phyloP scores from a whole-genome alignment of 2,797 vertebrate species.

The Dipus sagitta region DNA sequence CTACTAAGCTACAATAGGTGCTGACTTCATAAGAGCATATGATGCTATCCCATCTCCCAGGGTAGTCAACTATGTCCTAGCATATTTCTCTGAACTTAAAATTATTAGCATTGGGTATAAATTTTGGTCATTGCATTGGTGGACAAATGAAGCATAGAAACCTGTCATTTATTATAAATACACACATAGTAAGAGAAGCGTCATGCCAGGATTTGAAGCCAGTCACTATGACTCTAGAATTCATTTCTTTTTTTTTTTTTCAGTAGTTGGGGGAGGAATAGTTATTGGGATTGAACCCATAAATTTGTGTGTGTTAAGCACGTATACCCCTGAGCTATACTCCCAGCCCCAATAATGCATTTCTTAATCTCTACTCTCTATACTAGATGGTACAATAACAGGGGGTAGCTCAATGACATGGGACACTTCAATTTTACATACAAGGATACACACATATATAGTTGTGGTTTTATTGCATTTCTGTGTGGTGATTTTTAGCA shows the following conservation, averaged over 20 bases:
- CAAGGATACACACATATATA: not conserved
- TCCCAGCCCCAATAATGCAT: not conserved
- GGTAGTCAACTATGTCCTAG: slow-evolving; percentile 9
- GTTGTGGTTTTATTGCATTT: slow-evolving; percentile 7
- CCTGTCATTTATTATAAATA: not conserved
- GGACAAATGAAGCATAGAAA: not conserved
- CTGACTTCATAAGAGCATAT: not conserved
- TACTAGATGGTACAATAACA: not conserved
- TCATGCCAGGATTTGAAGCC: not conserved
- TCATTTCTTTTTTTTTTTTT: not conserved
- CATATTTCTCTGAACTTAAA: slow-evolving; percentile 8
- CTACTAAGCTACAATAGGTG: not conserved
- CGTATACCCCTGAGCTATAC: not conserved
- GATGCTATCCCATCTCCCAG: not conserved
- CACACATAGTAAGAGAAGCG: not conserved
- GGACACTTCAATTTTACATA: not conserved
- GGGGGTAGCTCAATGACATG: not conserved
- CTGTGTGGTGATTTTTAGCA: not conserved
- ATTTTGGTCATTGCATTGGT: not conserved
- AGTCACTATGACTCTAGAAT: not conserved
- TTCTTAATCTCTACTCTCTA: not conserved
- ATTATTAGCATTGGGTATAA: not conserved
- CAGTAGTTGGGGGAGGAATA: not conserved
- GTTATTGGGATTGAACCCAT: not conserved
- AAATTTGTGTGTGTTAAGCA: not conserved